These are phyloP conservation scores for Xestia sexstrigata DNA, from an alignment of 2,888 invertebrate species.

Conservation along the genomic window DNA sequence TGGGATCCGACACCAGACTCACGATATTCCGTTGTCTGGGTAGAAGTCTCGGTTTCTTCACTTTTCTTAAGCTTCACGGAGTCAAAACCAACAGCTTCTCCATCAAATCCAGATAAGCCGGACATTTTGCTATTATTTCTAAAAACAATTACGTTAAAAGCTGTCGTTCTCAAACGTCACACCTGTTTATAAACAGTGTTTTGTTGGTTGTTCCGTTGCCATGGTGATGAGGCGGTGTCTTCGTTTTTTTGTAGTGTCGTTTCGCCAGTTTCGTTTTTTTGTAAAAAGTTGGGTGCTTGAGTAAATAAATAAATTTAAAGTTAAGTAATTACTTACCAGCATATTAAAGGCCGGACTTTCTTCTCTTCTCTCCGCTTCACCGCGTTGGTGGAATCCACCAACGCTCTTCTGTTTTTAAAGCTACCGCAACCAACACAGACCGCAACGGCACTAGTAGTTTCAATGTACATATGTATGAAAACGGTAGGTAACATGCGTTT, in stretches of 20 bases:
- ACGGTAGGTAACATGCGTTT: too few species aligned
- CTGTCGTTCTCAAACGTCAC: slow-evolving; percentile 36
- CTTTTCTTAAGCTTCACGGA: slow-evolving; percentile 73
- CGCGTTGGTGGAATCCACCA: too few species aligned
- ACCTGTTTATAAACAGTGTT: slow-evolving; percentile 62
- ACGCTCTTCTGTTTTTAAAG: too few species aligned
- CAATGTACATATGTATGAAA: too few species aligned
- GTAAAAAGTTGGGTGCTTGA: slow-evolving; percentile 14
- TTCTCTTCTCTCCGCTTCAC: too few species aligned
- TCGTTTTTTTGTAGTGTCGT: too few species aligned
- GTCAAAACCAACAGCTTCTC: slow-evolving; percentile 83
- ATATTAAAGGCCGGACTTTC: too few species aligned
- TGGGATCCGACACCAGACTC: slow-evolving; percentile 76
- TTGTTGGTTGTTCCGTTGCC: slow-evolving; percentile 61
- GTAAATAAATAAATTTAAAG: background rate
- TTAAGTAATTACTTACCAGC: background rate
- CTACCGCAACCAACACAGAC: too few species aligned
- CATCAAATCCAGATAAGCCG: slow-evolving; percentile 82
- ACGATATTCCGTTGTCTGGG: slow-evolving; percentile 80
- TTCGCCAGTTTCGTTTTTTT: slow-evolving; percentile 48
- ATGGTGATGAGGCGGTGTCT: slow-evolving; percentile 51
- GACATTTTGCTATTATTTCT: slow-evolving; percentile 71
- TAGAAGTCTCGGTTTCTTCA: slow-evolving; percentile 70
- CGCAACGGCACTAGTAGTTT: too few species aligned
- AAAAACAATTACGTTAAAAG: slow-evolving; percentile 9